These are phyloP conservation scores for Phalera bucephala DNA, from an alignment of 2,888 invertebrate genomes.

Conservation along the genomic window DNA sequence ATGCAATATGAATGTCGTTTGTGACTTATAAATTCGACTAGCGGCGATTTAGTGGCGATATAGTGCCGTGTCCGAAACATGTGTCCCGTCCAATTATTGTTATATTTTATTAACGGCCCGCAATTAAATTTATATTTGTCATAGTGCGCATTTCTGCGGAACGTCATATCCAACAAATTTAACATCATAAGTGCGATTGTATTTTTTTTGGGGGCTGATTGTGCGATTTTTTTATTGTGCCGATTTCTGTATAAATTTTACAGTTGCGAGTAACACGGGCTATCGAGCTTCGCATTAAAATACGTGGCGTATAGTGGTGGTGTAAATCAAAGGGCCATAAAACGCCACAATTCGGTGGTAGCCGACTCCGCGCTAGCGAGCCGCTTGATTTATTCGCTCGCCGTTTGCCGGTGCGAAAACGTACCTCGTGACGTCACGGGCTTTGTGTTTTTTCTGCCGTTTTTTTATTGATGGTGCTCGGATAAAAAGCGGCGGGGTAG, in stretches of 20 bases:
- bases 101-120: constrained; percentile 26
- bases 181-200: constrained; percentile 19
- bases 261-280: constrained; percentile 33
- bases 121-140: constrained; percentile 25
- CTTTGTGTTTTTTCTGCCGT: constrained; percentile 58
- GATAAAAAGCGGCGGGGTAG: constrained; percentile 71
- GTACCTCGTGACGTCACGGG: constrained; percentile 77
- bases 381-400: constrained; percentile 73
- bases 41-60: constrained; percentile 30
- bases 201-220: constrained; percentile 17
- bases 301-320: constrained; percentile 52
- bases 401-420: constrained; percentile 72
- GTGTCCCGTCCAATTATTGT: constrained; percentile 27
- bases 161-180: constrained; percentile 8
- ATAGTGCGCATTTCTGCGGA: constrained; percentile 19
- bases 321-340: constrained; percentile 74
- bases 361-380: constrained; percentile 71
- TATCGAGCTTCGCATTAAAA: constrained; percentile 52
- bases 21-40: constrained; percentile 33
- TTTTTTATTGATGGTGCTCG: constrained; percentile 77
- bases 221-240: neutral
- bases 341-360: constrained; percentile 65
- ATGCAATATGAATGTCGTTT: constrained; percentile 27
- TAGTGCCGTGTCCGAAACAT: constrained; percentile 26
- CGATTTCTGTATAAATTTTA: constrained; percentile 23